These are phyloP conservation scores for Diabrotica virgifera DNA, from an alignment of 1,140 invertebrate species.

Conservation along the genomic window DNA sequence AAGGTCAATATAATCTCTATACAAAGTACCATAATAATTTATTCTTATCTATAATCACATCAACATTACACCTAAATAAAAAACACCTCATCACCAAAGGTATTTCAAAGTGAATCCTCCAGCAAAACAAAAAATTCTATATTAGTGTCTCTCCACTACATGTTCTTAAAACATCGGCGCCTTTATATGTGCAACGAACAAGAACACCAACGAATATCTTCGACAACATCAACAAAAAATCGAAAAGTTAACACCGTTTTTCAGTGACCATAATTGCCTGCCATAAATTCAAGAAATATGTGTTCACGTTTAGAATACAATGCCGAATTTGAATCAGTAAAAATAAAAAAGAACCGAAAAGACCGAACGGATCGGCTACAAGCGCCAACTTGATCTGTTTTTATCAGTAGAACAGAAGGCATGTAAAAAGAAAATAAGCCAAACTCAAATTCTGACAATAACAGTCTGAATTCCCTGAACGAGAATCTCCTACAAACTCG, in stretches of 20 bases:
- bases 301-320: conserved; percentile 15
- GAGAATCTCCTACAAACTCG: conserved; percentile 44
- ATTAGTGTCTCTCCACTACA: background rate
- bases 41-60: too few relatives aligned
- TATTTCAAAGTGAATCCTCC: too few relatives aligned
- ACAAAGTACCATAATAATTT: too few relatives aligned
- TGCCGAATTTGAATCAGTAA: conserved; percentile 17
- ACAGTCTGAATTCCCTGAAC: conserved; percentile 45
- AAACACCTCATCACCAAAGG: too few relatives aligned
- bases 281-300: conserved; percentile 15
- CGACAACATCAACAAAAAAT: conserved; percentile 5
- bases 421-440: conserved; percentile 35
- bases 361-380: conserved; percentile 1
- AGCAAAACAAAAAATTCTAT: too few relatives aligned
- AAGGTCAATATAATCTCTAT: too few relatives aligned
- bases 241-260: conserved; percentile 14
- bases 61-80: too few relatives aligned
- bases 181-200: background rate
- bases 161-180: conserved; percentile 8
- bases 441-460: conserved; percentile 45
- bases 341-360: conserved; percentile 14
- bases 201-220: conserved; percentile 11
- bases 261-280: conserved; percentile 5
- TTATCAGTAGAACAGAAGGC: conserved; percentile 25
- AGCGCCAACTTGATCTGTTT: conserved; percentile 25